These are phyloP conservation scores for Drosophila novamexicana DNA, from an alignment of 1,140 invertebrate species.

Conservation along the genomic window DNA sequence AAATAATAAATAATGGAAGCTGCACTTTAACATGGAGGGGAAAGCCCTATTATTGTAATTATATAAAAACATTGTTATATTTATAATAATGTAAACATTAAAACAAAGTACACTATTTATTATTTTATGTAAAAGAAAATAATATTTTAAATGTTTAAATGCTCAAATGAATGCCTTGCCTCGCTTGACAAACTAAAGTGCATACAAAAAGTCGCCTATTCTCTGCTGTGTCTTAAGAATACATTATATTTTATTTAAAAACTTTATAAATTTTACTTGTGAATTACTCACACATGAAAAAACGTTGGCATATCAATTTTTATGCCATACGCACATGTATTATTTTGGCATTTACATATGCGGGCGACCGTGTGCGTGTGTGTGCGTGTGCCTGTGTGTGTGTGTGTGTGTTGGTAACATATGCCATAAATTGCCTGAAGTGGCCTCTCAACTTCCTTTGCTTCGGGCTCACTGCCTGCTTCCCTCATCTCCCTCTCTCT, in stretches of 20 bases:
- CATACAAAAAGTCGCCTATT: not conserved
- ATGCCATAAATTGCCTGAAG: conserved; percentile 81
- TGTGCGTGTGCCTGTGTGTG: conserved; percentile 6
- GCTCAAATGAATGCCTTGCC: not conserved
- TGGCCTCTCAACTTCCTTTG: conserved; percentile 60
- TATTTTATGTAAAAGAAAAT: no score
- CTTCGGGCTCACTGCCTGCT: conserved; percentile 3
- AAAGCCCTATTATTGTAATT: no score
- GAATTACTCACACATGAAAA: conserved; percentile 80
- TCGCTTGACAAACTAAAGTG: not conserved
- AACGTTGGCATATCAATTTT: conserved; percentile 81
- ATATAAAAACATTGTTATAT: no score
- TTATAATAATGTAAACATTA: no score
- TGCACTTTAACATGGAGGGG: no score
- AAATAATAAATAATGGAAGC: no score
- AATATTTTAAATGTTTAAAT: no score
- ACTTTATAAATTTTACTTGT: conserved; percentile 78
- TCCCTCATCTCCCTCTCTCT: conserved; percentile 37
- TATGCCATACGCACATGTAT: conserved; percentile 78
- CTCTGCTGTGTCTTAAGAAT: not conserved
- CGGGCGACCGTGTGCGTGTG: conserved; percentile 12
- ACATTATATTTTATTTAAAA: conserved; percentile 77
- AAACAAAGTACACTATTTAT: no score
- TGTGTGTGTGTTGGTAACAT: conserved; percentile 69
- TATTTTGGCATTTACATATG: conserved; percentile 79